Conservation (phyloP, 2,113 vertebrate genomes). For the Sisor rabdophorus region DNA sequence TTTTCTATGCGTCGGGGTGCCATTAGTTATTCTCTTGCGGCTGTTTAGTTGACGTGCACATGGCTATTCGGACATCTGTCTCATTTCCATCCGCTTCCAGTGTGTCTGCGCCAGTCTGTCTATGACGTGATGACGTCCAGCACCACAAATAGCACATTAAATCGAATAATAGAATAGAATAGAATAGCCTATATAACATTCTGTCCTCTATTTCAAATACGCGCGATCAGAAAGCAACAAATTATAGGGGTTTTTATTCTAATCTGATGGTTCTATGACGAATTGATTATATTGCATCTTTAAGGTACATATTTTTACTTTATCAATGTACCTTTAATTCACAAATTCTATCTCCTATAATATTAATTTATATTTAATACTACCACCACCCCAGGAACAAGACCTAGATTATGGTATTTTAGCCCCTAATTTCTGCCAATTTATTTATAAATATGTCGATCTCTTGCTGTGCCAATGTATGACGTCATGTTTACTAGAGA, state of each 20-base stretch:
- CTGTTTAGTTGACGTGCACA: neutral
- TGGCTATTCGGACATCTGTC: neutral
- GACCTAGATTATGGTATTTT: too few relatives aligned
- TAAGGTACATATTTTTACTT: neutral
- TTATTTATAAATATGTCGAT: neutral
- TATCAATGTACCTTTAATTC: neutral
- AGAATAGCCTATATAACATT: neutral
- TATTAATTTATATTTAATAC: neutral
- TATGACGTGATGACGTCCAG: constrained; percentile 5
- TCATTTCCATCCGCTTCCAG: constrained; percentile 11
- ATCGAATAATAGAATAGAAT: neutral
- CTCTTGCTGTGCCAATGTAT: neutral
- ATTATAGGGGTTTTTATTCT: too few relatives aligned
- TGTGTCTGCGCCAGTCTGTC: constrained; percentile 1
- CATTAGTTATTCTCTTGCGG: constrained; percentile 1
- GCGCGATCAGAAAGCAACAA: neutral
- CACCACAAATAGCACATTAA: constrained; percentile 8
- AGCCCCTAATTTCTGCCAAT: too few relatives aligned
- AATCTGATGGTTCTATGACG: too few relatives aligned
- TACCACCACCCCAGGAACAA: neutral
- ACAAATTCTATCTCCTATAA: too few relatives aligned
- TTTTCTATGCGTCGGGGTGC: constrained; percentile 12
- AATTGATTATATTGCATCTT: neutral
- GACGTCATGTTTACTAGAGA: neutral
- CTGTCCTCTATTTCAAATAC: too few relatives aligned